phyloP scores from a whole-genome alignment of 2,113 vertebrate species.

The Alosa alosa region DNA sequence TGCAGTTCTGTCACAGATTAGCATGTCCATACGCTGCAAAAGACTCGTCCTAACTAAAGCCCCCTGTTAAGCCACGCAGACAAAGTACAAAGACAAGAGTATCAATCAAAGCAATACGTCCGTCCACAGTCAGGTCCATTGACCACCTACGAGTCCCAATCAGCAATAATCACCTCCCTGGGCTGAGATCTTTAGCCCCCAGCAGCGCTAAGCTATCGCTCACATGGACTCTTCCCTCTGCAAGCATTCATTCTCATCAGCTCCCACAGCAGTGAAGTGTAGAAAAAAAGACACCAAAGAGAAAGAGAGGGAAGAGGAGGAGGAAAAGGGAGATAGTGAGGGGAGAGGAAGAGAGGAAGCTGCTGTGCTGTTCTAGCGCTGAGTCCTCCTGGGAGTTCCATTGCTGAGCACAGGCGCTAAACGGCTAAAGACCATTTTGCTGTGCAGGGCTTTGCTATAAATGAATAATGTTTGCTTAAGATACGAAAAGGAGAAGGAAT shows the following conservation, averaged over 20 bases:
- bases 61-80: constrained; percentile 30
- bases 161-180: constrained; percentile 60
- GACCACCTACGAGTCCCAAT: constrained; percentile 55
- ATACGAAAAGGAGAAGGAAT: not conserved
- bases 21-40: not conserved
- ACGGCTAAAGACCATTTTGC: constrained; percentile 44
- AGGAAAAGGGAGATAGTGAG: not conserved
- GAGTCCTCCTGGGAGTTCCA: not conserved
- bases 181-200: constrained; percentile 26
- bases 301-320: not conserved
- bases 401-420: not conserved
- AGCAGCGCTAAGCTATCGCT: constrained; percentile 43
- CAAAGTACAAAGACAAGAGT: constrained; percentile 47
- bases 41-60: not conserved
- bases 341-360: not conserved
- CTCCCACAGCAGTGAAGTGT: not conserved
- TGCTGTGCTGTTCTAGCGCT: not conserved
- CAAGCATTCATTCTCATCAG: constrained; percentile 57
- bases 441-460: not conserved
- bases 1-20: not conserved
- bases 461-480: not conserved
- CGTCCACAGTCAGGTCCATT: constrained; percentile 46
- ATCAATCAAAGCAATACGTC: constrained; percentile 53
- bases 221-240: constrained; percentile 26
- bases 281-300: not conserved